phyloP scores from a whole-genome alignment of 2,888 invertebrate genomes.

The Tinea trinotella region DNA sequence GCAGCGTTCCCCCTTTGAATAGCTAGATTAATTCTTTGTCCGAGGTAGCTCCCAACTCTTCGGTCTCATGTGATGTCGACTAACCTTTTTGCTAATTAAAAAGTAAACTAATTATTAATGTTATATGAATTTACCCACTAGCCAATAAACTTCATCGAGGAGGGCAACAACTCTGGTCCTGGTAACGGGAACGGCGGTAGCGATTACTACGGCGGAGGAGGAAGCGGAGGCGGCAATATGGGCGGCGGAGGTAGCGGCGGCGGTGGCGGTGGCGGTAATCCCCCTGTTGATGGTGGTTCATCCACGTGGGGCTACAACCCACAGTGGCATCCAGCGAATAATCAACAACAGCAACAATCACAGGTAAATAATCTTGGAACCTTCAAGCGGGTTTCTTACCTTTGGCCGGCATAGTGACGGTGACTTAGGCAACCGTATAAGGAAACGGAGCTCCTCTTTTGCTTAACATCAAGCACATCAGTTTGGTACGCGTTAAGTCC shows the following conservation, averaged over 20 bases:
- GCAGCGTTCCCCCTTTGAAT: too few species aligned
- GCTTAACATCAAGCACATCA: too few species aligned
- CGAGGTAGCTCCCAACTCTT: too few species aligned
- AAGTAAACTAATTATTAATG: not conserved
- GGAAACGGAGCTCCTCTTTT: too few species aligned
- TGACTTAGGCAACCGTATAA: too few species aligned
- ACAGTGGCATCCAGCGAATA: slow-evolving; percentile 66
- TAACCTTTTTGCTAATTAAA: too few species aligned
- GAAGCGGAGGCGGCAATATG: slow-evolving; percentile 27
- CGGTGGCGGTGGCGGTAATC: slow-evolving; percentile 17
- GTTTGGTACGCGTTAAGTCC: too few species aligned
- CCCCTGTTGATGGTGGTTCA: slow-evolving; percentile 33
- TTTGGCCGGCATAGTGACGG: too few species aligned
- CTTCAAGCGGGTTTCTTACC: not conserved
- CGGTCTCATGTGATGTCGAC: too few species aligned
- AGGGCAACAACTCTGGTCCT: slow-evolving; percentile 35
- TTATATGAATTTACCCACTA: slow-evolving; percentile 25
- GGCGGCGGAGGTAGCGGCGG: slow-evolving; percentile 25
- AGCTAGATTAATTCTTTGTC: too few species aligned
- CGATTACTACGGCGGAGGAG: slow-evolving; percentile 30
- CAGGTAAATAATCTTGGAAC: too few species aligned
- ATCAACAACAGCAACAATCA: slow-evolving; percentile 50
- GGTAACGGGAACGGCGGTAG: slow-evolving; percentile 30
- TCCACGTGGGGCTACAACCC: slow-evolving; percentile 71
- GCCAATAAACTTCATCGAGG: slow-evolving; percentile 65